Conservation (phyloP, 2,113 vertebrate species). For the Phalacrocorax carbo region DNA sequence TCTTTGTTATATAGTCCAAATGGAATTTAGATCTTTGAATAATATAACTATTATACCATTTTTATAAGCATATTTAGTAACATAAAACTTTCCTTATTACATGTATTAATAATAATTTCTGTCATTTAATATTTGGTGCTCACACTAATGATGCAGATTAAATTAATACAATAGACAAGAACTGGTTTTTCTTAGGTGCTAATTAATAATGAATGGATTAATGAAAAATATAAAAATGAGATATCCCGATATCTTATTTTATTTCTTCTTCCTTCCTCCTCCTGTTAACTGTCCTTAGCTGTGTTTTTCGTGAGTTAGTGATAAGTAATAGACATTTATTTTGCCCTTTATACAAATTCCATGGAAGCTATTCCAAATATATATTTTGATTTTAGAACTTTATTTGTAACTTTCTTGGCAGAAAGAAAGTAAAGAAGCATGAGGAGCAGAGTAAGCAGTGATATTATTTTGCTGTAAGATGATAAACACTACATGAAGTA, state of each 20-base stretch:
- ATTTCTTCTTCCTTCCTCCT: neutral
- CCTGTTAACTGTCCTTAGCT: neutral
- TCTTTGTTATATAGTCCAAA: neutral
- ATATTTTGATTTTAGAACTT: slow-evolving; percentile 3
- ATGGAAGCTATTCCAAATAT: neutral
- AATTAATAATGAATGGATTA: slow-evolving; percentile 22
- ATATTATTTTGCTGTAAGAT: neutral
- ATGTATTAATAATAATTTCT: neutral
- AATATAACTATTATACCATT: neutral
- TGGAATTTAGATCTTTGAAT: neutral
- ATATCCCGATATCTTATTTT: neutral
- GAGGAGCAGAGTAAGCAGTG: neutral
- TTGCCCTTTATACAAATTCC: neutral
- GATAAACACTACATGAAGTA: neutral
- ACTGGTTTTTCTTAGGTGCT: neutral
- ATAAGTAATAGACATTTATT: neutral
- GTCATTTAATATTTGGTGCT: neutral
- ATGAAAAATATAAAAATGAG: neutral
- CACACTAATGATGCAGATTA: neutral
- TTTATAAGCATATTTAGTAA: neutral
- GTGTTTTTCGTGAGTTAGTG: neutral
- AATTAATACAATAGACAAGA: slow-evolving; percentile 9
- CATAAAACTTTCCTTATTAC: neutral
- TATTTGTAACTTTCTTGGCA: neutral
- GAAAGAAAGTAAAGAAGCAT: neutral